Percentiles rank a stretch among this genome's conserved stretches.
Evolutionary conservation across 92 coral and sea anemone genomes (phyloP).

Genomic region (Zoanthus sansibaricus): DNA sequence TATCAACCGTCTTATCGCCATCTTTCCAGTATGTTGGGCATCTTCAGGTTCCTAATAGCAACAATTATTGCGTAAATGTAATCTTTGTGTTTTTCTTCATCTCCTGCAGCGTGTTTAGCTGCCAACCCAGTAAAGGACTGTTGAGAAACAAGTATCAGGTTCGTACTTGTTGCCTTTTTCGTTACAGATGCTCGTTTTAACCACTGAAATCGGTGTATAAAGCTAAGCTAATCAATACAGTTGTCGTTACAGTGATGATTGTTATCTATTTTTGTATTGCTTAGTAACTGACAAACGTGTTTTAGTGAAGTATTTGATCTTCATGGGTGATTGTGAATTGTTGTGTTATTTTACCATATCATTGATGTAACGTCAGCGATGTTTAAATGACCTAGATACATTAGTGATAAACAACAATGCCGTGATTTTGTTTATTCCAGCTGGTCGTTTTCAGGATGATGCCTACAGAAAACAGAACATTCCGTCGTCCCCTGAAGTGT

Average conservation of each 20-base stretch:
- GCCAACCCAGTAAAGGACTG: constrained; percentile 88
- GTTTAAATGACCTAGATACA: not conserved
- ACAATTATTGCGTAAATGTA: not conserved
- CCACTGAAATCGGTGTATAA: too few relatives aligned
- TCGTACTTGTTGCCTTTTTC: not conserved
- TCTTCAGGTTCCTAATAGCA: not conserved
- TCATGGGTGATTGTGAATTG: too few relatives aligned
- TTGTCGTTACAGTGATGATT: too few relatives aligned
- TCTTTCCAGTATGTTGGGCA: not conserved
- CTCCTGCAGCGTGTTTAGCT: constrained; percentile 75
- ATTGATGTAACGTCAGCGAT: not conserved
- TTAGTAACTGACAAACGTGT: too few relatives aligned
- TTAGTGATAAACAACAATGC: not conserved
- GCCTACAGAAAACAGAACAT: constrained; percentile 78
- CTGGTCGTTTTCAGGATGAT: constrained; percentile 85
- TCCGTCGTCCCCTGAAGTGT: constrained; percentile 73
- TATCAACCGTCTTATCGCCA: not conserved
- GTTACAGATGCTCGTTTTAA: too few relatives aligned
- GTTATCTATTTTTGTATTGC: too few relatives aligned
- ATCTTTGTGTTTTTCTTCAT: not conserved
- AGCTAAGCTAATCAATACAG: too few relatives aligned
- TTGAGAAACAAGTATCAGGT: constrained; percentile 89
- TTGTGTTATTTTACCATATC: too few relatives aligned
- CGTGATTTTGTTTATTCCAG: constrained; percentile 42
- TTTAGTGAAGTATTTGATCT: too few relatives aligned